Base-by-base conservation (phyloP, 2,888 invertebrate genomes). In the Alitta virens region DNA sequence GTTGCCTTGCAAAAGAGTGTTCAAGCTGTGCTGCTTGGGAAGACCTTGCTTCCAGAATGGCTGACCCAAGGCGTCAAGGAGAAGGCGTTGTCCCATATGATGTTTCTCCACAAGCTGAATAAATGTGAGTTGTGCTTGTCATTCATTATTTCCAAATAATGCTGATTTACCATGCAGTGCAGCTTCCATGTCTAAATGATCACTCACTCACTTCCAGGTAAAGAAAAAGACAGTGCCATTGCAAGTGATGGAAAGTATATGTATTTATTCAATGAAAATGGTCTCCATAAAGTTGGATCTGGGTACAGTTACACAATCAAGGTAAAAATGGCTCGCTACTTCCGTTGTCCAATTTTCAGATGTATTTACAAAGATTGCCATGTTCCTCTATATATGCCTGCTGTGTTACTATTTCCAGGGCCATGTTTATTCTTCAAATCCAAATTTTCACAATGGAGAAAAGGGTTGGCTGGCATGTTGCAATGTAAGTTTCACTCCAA, bases 221-320 rank as follows among this genome's bases (percentile, higher is more conserved):
- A 26, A 23, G 49, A 33, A n/a, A 49, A 5, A 7, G 53, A 52
- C 9, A 62, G 62, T 53, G 58, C 82, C 2, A 85, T 96, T 75
- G 91, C 92, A 7, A 91, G 92, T 69, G 95, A 97, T 82, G 97
- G 97, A 12, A 89, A 89, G 68, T 94, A 88, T 82, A 85, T 98
- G 58, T 98, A 94, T 82, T 85, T 98, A 27, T 89, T 92, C 73
- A 82, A 80, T 64, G 74, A 73, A 59, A 89, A 89, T 12, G 92
- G 94, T 1, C 85, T 98, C 52, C 86, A 92, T 67, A 98, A 98
- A 85, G 88, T 98, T 66, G 98, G 98, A 21, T 92, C 95, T 56
- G 98, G 98, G 7, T 94, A 93, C 79, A 91, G 92, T 56, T 93
- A 92, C 68, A 94, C 97, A 7, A 87, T 93, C 70, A 90, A 90